Evolutionary conservation across 2,888 invertebrate species (phyloP).

Genomic region (Apocheima hispidaria): DNA sequence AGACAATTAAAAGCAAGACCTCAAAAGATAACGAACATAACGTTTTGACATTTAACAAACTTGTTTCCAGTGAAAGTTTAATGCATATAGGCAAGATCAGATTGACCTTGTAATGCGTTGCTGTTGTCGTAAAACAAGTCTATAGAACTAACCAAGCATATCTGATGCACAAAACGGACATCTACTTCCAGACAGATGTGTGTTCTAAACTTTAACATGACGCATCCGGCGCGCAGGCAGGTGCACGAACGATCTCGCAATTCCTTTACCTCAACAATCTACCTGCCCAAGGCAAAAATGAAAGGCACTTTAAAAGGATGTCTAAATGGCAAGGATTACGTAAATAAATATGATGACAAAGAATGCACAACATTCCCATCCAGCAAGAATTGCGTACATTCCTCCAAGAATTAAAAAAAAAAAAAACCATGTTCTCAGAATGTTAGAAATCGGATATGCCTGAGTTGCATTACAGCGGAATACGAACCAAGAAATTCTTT

Average conservation of each 20-base stretch:
- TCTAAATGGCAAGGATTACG: constrained; percentile 30
- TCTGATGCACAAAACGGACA: constrained; percentile 22
- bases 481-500: constrained; percentile 27
- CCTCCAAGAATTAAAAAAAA: neutral
- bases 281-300: constrained; percentile 35
- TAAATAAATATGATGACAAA: constrained; percentile 19
- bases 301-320: constrained; percentile 31
- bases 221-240: constrained; percentile 39
- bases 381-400: neutral
- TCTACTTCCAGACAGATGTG: constrained; percentile 29
- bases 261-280: constrained; percentile 26
- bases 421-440: neutral
- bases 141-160: constrained; percentile 32
- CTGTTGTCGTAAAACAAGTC: constrained; percentile 54
- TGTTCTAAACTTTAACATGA: constrained; percentile 22
- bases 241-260: constrained; percentile 31
- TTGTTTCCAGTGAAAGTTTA: constrained; percentile 60
- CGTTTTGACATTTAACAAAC: constrained; percentile 45
- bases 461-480: constrained; percentile 19
- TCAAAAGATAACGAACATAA: constrained; percentile 38
- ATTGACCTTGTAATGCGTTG: constrained; percentile 57
- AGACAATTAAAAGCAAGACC: constrained; percentile 15
- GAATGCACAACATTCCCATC: constrained; percentile 11
- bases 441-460: constrained; percentile 4
- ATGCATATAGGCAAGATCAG: constrained; percentile 46